Conservation (phyloP, 2,888 invertebrate species). For the Diabrotica balteata region DNA sequence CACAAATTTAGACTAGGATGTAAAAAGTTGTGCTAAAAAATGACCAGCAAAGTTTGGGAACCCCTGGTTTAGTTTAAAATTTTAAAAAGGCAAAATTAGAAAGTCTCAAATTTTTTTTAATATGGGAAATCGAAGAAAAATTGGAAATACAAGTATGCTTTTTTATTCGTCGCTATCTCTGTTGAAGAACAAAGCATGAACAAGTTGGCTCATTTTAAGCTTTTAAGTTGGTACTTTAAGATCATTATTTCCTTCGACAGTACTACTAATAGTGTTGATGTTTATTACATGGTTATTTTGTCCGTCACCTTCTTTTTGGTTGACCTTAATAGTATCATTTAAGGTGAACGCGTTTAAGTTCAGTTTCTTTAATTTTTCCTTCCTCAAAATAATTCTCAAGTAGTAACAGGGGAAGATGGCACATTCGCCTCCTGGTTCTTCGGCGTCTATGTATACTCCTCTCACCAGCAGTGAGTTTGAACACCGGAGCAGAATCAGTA, state of each 20-base stretch:
- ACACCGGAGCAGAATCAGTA: conserved; percentile 82
- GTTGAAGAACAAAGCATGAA: no score
- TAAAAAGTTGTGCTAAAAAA: no score
- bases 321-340: conserved; percentile 14
- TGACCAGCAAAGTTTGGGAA: no score
- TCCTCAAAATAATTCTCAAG: conserved; percentile 77
- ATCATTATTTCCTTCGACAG: conserved; percentile 35
- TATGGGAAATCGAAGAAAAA: no score
- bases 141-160: no score
- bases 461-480: conserved; percentile 86
- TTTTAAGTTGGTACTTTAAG: conserved; percentile 9
- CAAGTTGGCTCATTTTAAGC: no score
- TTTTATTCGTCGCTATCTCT: no score
- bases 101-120: no score
- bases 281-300: conserved; percentile 47
- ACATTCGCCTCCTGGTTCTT: conserved; percentile 82
- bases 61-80: no score
- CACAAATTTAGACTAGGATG: no score
- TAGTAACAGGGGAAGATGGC: conserved; percentile 86
- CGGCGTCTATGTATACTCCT: conserved; percentile 88
- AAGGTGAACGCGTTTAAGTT: conserved; percentile 17
- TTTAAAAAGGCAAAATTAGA: no score
- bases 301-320: conserved; percentile 32
- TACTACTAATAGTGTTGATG: conserved; percentile 34
- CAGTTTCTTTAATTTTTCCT: conserved; percentile 69